Base-by-base conservation (phyloP, 1,140 invertebrate genomes). In the Cheumatopsyche charites region DNA sequence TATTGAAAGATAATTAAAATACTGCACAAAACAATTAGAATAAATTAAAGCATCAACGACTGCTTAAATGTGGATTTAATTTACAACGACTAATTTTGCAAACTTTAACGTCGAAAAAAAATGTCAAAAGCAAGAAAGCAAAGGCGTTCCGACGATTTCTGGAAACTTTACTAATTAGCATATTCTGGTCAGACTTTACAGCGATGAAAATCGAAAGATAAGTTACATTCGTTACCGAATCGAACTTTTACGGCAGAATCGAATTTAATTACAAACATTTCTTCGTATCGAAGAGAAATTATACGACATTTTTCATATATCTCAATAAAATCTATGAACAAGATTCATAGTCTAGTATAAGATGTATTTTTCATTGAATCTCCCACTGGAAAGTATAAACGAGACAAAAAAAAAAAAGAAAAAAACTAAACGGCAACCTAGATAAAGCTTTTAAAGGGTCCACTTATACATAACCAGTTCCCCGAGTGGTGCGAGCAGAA, bases 101-200 rank as follows among this genome's bases (percentile, higher is more conserved):
- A 25, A 62, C 21, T 21, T 25, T 15, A 29, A 21, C 13, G 19
- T 17, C 21, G 9, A 61, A 21, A 61, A 26, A 62, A 62, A 62
- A 62, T 17, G 62, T 52, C 66, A 52, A 67, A 67, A 67, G 49
- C 66, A 67, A 47, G 62, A 25, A 21, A 26, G 43, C 25, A 29
- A 13, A 41, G 19, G 17, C 43, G 29, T 41, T n/a, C 21, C 12
- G 15, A 5, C 9, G 55, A 61, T 21, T 62, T 36, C 21, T 23
- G 11, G 15, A 72, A 72, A 72, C 70, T 72, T 72, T 66, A 41
- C 62, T 72, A 72, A 72, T 72, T 72, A 72, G 63, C 70, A 71
- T 71, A 71, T 65, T 71, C 62, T 49, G 25, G 61, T 19, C 42
- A 45, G 23, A 58, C 2, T 26, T 19, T 15, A 17, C 19, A 17